A percentile compares a stretch with the other conserved stretches of the same genome.
phyloP scores from a whole-genome alignment of 2,797 vertebrate genomes.

The Pangasius mekongensis region DNA sequence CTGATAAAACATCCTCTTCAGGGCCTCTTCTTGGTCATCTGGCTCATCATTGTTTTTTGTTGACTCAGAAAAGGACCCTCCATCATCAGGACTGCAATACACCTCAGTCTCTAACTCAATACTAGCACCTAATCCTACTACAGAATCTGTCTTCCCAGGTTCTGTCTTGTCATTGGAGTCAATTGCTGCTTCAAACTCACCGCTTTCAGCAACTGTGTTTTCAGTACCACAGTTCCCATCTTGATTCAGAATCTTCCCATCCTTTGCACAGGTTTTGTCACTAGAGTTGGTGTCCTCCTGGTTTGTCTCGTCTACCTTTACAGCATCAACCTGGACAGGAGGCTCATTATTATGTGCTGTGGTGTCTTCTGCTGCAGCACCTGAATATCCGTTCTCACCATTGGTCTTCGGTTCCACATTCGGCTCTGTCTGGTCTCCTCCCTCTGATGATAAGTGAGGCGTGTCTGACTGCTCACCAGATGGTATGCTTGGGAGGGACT shows the following conservation, averaged over 20 bases:
- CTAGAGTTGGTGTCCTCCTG: constrained; percentile 62
- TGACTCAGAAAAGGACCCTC: constrained; percentile 57
- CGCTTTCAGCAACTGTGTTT: constrained; percentile 71
- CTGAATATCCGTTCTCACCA: constrained; percentile 74
- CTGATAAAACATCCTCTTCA: constrained; percentile 73
- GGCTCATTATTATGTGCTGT: constrained; percentile 71
- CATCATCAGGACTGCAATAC: constrained; percentile 60
- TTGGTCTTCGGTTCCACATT: constrained; percentile 69
- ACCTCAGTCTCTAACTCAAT: constrained; percentile 58
- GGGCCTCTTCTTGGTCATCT: constrained; percentile 61
- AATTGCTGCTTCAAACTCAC: constrained; percentile 72
- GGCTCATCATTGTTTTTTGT: constrained; percentile 52
- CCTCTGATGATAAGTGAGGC: constrained; percentile 51
- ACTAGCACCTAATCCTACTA: constrained; percentile 61
- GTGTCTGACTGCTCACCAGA: constrained; percentile 58
- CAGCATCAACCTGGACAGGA: constrained; percentile 67
- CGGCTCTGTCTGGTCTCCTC: constrained; percentile 40
- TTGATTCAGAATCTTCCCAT: constrained; percentile 75
- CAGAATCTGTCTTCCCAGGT: constrained; percentile 47
- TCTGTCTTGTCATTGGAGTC: constrained; percentile 59
- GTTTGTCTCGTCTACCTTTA: constrained; percentile 65
- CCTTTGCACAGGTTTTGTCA: constrained; percentile 60
- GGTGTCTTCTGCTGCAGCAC: constrained; percentile 70
- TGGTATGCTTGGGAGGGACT: constrained; percentile 46
- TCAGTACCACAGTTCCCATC: constrained; percentile 67